Evolutionary conservation across 2,888 invertebrate species (phyloP).

Genomic region (Parnassius glacialis): DNA sequence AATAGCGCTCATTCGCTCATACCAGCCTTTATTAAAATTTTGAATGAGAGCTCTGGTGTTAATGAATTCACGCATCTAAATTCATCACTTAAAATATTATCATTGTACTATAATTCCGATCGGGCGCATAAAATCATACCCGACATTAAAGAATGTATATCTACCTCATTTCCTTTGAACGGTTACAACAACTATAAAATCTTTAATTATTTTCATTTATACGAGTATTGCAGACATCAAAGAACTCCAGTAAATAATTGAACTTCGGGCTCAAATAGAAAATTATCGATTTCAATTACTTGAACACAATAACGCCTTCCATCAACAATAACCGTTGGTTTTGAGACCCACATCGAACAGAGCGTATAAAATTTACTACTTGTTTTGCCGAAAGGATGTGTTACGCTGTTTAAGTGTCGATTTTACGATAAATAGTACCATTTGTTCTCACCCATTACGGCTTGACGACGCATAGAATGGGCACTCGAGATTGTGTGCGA

Average conservation of each 20-base stretch:
- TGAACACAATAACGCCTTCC: constrained; percentile 22
- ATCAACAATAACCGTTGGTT: constrained; percentile 28
- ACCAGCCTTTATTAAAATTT: too few relatives aligned
- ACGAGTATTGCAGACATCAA: constrained; percentile 6
- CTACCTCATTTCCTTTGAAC: neutral
- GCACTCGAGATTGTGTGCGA: constrained; percentile 59
- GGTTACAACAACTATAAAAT: neutral
- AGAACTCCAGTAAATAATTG: constrained; percentile 4
- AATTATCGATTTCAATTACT: constrained; percentile 25
- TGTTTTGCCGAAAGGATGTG: constrained; percentile 62
- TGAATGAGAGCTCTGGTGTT: too few relatives aligned
- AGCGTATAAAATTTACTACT: constrained; percentile 55
- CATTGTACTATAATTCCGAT: too few relatives aligned
- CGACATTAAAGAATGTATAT: neutral
- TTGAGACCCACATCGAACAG: constrained; percentile 35
- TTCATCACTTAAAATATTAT: too few relatives aligned
- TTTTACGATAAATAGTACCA: constrained; percentile 73
- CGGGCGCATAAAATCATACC: too few relatives aligned
- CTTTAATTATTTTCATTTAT: constrained; percentile 10
- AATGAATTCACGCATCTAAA: too few relatives aligned
- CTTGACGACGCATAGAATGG: constrained; percentile 64
- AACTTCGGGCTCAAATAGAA: constrained; percentile 9
- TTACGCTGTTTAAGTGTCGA: constrained; percentile 68
- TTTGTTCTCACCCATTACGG: constrained; percentile 65
- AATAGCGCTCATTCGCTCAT: constrained; percentile 7